Evolutionary conservation across 2,113 vertebrate species (phyloP).

Genomic region (Oryzias javanicus): DNA sequence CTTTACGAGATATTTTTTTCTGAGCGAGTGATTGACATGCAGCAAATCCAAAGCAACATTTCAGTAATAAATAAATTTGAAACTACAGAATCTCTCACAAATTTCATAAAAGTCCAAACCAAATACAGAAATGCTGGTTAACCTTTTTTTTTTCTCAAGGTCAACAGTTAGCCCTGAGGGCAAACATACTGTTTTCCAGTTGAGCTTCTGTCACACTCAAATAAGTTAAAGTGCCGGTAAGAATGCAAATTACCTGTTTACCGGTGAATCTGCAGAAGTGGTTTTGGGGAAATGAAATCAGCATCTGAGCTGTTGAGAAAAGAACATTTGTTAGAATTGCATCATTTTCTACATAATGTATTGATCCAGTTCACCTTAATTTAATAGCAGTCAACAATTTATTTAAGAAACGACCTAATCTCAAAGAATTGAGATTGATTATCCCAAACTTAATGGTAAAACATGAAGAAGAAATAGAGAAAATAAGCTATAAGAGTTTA

Average conservation of each 20-base stretch:
- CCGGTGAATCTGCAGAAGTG: slow-evolving; percentile 52
- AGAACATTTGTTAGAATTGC: not conserved
- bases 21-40: too few relatives aligned
- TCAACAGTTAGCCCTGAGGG: slow-evolving; percentile 43
- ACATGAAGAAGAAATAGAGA: too few relatives aligned
- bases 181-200: slow-evolving; percentile 21
- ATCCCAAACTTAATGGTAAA: too few relatives aligned
- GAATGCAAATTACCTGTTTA: slow-evolving; percentile 51
- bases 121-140: not conserved
- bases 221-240: slow-evolving; percentile 56
- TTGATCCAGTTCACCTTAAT: too few relatives aligned
- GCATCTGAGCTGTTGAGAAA: not conserved
- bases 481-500: too few relatives aligned
- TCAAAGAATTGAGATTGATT: too few relatives aligned
- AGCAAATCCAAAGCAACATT: too few relatives aligned
- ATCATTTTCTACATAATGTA: too few relatives aligned
- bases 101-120: slow-evolving; percentile 1
- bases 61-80: too few relatives aligned
- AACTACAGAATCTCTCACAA: not conserved
- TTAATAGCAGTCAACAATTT: too few relatives aligned
- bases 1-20: too few relatives aligned
- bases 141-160: slow-evolving; percentile 44
- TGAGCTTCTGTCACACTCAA: slow-evolving; percentile 30
- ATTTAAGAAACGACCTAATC: too few relatives aligned
- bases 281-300: not conserved